phyloP scores from a whole-genome alignment of 2,888 invertebrate species.

The Acrobeloides nanus region DNA sequence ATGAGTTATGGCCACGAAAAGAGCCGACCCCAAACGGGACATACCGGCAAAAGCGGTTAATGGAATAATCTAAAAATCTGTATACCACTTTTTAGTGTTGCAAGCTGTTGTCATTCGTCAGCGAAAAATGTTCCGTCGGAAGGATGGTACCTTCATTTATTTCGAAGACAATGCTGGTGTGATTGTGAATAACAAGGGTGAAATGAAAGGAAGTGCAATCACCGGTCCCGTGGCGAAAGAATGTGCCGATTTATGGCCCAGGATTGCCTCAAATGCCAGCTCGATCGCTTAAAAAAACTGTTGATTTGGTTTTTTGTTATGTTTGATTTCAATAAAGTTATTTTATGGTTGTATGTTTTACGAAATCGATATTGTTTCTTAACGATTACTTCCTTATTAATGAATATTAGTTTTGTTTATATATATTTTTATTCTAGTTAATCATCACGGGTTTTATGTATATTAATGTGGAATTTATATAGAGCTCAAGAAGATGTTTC shows the following conservation, averaged over 20 bases:
- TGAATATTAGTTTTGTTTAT: too few relatives aligned
- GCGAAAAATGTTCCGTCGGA: slow-evolving; percentile 94
- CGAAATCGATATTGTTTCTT: slow-evolving; percentile 1
- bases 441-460: too few relatives aligned
- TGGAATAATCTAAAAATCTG: too few relatives aligned
- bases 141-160: slow-evolving; percentile 96
- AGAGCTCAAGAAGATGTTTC: slow-evolving; percentile 26
- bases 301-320: slow-evolving; percentile 3
- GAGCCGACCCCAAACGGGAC: too few relatives aligned
- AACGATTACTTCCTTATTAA: too few relatives aligned
- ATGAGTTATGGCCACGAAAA: too few relatives aligned
- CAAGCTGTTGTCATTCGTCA: slow-evolving; percentile 97
- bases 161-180: slow-evolving; percentile 87
- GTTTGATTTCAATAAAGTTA: slow-evolving; percentile 11
- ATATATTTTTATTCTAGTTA: too few relatives aligned
- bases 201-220: slow-evolving; percentile 98
- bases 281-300: slow-evolving; percentile 73
- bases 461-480: too few relatives aligned
- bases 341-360: slow-evolving; percentile 12
- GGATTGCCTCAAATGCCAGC: slow-evolving; percentile 97
- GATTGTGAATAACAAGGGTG: slow-evolving; percentile 98
- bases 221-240: slow-evolving; percentile 99
- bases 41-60: too few relatives aligned
- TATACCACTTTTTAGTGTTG: slow-evolving; percentile 68
- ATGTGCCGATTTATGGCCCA: slow-evolving; percentile 99